Evolutionary conservation across 2,888 invertebrate genomes (phyloP), one percentile per base, ranked within the genome.

Genomic region (Cremastinae sp.): DNA sequence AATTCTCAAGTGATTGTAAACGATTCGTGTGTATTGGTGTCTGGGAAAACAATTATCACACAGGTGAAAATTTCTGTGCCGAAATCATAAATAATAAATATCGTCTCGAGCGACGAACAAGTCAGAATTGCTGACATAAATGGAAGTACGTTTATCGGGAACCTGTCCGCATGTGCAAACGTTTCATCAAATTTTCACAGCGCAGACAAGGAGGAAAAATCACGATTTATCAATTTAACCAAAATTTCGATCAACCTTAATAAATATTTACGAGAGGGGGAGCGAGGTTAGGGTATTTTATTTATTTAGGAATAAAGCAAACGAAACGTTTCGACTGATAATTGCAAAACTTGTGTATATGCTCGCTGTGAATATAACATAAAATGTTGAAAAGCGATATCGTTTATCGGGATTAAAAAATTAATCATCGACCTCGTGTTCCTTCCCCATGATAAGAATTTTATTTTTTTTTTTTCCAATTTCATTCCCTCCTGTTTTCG

Each of bases 371-470:
- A 35, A 37, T 47, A 16, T 45, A 12, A n/a, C n/a, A n/a, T n/a
- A n/a, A n/a, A n/a, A 14, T 22, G 10, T 12, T 56, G 18, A 9
- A 12, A 20, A 45, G 16, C 7, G 45, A 49, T 1, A 18, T 14
- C 37, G 12, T 18, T 56, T 66, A 37, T 66, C 56, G 71, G 66
- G 61, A 66, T 28, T 28, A 49, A 56, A 55, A 61, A 28, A 64
- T 75, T 68, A 75, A 75, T 72, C 61, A 43, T 53, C 41, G 8
- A 22, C 49, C 51, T 37, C 16, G 20, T 43, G 14, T 51, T 47
- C 7, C 20, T 10, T 35, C 35, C 14, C n/a, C n/a, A 12, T 20
- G 14, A 47, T 37, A 39, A 22, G 47, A 47, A 3, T 16, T 59
- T 37, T 56, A n/a, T 45, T 56, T 56, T 53, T 66, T 71, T 71